Evolutionary conservation across 2,888 invertebrate genomes (phyloP).

Genomic region (Chrysopilus asiliformis): DNA sequence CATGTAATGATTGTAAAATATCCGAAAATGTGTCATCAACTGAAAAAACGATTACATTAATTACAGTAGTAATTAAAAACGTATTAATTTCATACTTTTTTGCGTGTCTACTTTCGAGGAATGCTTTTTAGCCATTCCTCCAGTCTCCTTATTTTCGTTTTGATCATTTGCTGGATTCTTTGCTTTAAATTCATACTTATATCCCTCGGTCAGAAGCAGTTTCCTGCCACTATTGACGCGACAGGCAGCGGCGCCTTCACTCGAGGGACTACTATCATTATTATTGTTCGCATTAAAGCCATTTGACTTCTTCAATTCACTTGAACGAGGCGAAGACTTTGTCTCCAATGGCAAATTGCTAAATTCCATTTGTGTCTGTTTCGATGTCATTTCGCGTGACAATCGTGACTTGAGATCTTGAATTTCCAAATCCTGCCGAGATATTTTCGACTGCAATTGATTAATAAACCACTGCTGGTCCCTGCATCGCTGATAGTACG

Average conservation of each 20-base stretch:
- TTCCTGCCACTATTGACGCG: too few species aligned
- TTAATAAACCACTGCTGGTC: slow-evolving; percentile 89
- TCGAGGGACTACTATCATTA: too few species aligned
- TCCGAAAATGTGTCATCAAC: slow-evolving; percentile 17
- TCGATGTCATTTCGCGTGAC: background rate
- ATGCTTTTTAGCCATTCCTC: background rate
- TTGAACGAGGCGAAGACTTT: too few species aligned
- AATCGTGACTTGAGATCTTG: too few species aligned
- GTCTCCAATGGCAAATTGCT: slow-evolving; percentile 49
- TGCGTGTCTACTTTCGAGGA: background rate
- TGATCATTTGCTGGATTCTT: background rate
- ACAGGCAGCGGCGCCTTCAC: too few species aligned
- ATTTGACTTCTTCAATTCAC: too few species aligned
- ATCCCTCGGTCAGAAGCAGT: too few species aligned
- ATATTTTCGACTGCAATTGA: slow-evolving; percentile 67
- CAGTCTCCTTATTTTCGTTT: background rate
- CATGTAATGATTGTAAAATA: slow-evolving; percentile 16
- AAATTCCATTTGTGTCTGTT: slow-evolving; percentile 46
- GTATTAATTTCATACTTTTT: slow-evolving; percentile 4
- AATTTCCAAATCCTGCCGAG: too few species aligned
- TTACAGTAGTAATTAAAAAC: background rate
- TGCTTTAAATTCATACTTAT: background rate
- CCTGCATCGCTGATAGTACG: slow-evolving; percentile 83
- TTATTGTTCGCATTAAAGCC: too few species aligned
- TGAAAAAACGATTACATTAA: slow-evolving; percentile 4